phyloP scores from a whole-genome alignment of 2,113 vertebrate genomes.

The Sylvia atricapilla region DNA sequence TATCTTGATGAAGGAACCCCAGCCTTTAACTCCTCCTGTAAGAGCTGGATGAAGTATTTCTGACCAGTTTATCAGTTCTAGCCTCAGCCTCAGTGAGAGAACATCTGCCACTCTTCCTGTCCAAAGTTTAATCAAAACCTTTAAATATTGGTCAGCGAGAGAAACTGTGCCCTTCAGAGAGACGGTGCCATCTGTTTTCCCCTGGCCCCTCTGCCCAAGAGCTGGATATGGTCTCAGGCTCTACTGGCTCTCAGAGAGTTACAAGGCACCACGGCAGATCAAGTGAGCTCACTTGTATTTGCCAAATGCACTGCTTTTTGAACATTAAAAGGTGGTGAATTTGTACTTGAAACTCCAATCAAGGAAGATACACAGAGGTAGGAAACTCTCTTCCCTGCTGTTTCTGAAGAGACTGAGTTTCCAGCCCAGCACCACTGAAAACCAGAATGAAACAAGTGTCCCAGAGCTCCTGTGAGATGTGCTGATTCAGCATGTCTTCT shows the following conservation, averaged over 20 bases:
- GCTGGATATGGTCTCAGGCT: background rate
- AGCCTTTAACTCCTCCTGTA: background rate
- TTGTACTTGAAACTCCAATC: background rate
- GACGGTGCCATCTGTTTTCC: background rate
- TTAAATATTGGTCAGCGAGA: background rate
- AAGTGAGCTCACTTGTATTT: background rate
- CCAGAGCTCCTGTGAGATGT: background rate
- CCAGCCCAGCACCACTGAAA: background rate
- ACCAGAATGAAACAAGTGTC: background rate
- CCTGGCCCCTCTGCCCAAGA: background rate
- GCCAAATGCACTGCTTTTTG: background rate
- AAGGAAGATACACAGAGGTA: background rate
- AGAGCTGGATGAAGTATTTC: background rate
- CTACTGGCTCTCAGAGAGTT: background rate
- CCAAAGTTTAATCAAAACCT: background rate
- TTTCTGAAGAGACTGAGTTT: background rate
- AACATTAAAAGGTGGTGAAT: background rate
- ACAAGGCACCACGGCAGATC: background rate
- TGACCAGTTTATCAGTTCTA: background rate
- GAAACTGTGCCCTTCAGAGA: background rate
- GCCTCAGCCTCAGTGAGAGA: background rate
- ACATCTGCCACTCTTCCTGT: background rate
- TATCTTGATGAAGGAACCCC: background rate
- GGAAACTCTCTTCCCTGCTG: background rate
- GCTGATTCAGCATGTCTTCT: background rate